Percentiles rank a stretch among this genome's conserved stretches.
phyloP scores from a whole-genome alignment of 2,113 vertebrate genomes.

The Limnothrissa miodon region DNA sequence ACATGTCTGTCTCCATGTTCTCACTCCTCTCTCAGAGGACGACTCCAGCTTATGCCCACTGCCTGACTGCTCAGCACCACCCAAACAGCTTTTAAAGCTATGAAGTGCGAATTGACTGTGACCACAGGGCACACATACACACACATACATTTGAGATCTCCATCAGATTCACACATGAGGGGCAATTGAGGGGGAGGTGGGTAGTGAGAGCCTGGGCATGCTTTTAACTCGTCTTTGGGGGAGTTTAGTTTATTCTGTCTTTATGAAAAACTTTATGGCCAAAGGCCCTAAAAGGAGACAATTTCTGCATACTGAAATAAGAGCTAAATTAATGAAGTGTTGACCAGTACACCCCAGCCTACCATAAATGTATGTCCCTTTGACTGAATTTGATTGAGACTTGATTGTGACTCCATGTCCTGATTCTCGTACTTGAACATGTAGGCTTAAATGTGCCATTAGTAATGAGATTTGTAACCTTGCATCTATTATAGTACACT shows the following conservation, averaged over 20 bases:
- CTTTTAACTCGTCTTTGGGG: background rate
- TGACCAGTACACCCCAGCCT: too few species aligned
- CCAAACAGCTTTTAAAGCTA: slow-evolving; percentile 60
- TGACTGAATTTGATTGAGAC: too few species aligned
- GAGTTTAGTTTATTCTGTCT: slow-evolving; percentile 3
- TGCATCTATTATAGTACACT: too few species aligned
- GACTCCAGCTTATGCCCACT: background rate
- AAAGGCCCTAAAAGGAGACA: background rate
- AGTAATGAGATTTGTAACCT: too few species aligned
- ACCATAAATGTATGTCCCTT: too few species aligned
- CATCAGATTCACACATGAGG: slow-evolving; percentile 28
- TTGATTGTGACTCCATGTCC: too few species aligned
- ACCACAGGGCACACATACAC: slow-evolving; percentile 18
- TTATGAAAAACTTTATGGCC: background rate
- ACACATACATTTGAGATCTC: slow-evolving; percentile 23
- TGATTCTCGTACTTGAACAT: too few species aligned
- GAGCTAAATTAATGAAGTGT: too few species aligned
- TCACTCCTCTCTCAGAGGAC: slow-evolving; percentile 53
- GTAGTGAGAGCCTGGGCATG: background rate
- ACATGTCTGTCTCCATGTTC: slow-evolving; percentile 18
- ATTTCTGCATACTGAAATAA: background rate
- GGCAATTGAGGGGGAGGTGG: background rate
- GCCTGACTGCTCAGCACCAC: background rate
- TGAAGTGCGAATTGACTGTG: slow-evolving; percentile 38
- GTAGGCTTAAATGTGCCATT: too few species aligned